phyloP scores from a whole-genome alignment of 2,113 vertebrate species.

The Alces alces region DNA sequence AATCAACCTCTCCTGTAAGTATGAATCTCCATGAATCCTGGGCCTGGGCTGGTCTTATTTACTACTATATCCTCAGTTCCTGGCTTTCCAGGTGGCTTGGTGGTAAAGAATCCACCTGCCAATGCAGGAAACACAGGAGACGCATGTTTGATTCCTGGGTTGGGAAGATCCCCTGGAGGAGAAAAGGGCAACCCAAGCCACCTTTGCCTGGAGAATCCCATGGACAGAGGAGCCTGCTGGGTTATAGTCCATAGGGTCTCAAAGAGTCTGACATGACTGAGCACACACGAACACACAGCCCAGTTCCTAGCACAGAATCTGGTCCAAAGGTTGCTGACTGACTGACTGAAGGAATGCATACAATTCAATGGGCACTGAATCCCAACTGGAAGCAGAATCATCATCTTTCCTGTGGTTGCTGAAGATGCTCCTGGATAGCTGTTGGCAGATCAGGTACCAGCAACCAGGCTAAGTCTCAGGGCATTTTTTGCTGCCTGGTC shows the following conservation, averaged over 20 bases:
- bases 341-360: background rate
- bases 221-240: background rate
- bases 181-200: background rate
- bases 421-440: background rate
- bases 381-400: background rate
- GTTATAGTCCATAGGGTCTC: background rate
- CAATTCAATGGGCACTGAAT: background rate
- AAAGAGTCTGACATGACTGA: background rate
- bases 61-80: background rate
- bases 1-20: background rate
- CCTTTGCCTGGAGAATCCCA: background rate
- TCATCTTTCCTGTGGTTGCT: background rate
- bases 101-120: background rate
- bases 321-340: background rate
- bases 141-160: background rate
- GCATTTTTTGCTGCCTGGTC: background rate
- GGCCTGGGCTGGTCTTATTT: background rate
- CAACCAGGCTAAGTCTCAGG: background rate
- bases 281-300: background rate
- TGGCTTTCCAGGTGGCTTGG: background rate
- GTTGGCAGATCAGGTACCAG: background rate
- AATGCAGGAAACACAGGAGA: background rate
- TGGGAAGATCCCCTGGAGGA: background rate
- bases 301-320: background rate
- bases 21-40: background rate